Base-by-base conservation (phyloP, 2,888 invertebrate genomes). In the Ellobium chinense region DNA sequence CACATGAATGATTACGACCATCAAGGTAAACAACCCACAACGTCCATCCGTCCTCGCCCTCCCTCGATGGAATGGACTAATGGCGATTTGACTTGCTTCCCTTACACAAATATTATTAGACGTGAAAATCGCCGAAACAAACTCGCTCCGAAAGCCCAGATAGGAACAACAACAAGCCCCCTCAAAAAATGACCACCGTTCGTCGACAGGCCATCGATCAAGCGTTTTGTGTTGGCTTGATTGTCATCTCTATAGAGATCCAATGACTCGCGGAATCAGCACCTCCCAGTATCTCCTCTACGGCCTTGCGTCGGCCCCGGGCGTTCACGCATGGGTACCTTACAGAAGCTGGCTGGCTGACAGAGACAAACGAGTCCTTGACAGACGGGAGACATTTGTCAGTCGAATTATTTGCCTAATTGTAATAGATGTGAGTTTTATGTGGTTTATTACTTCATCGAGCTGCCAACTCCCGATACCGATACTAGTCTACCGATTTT, bases 371-470 rank as follows among this genome's bases (percentile, higher is more conserved):
- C 63, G 74, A 29, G 46, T 24, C 21, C 29, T 1, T 63, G 62
- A 39, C 62, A 63, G 27, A 24, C 2, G 7, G 29, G 74, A 62
- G 62, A 46, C 63, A 5, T 74, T 63, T 36, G 63, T 74, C 63
- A 39, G 63, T 34, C 18, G 31, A 63, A 63, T 74, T 39, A 74
- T 74, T 39, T 37, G 24, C 21, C 63, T 74, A 74, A 74, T 63
- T 63, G 31, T 74, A 63, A 74, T 63, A 39, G 46, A 74, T 74
- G 74, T 63, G 74, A 37, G 24, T 63, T 74, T 74, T 39, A 63
- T 74, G 29, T 21, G 63, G 39, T 37, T n/a, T 62, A 63, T 74
- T 63, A 62, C 46, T 62, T 62, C 63, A 63, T 63, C 18, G 29
- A 29, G 4, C n/a, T 31, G 34, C 9, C 54, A 56, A 9, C 31